Base-by-base conservation (phyloP, 2,888 invertebrate genomes). In the Aromia moschata region DNA sequence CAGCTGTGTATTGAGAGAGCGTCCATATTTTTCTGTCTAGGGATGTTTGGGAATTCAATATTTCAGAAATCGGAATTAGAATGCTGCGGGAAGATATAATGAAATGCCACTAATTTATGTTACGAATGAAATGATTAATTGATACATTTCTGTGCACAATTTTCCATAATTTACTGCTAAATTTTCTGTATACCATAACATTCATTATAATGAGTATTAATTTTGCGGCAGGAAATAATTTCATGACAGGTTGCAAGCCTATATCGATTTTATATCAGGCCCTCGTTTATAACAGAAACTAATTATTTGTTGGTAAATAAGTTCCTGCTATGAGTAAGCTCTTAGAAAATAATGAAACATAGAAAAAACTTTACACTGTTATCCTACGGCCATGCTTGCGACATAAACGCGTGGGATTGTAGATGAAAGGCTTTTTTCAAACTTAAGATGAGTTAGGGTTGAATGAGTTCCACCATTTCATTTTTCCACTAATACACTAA, bases 141-240 rank as follows among this genome's bases (percentile, higher is more conserved):
- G 46, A 16, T 46, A 46, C 31, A 15, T 46, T 46, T 46, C 36
- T 17, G 33, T 46, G 17, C 17, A 33, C 30, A 33, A 46, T 46
- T 46, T 33, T 46, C 46, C 18, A 33, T 46, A 46, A 46, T 46
- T 46, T 46, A 46, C 46, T 33, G 46, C n/a, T 46, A 46, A 46
- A 46, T 46, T 46, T 46, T 46, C 46, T 46, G 46, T 33, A 46
- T 46, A 33, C 33, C 46, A 46, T 31, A 46, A 46, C 30, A 46
- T 46, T 46, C 17, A 33, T 46, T 33, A 33, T 33, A 46, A 46
- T 46, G 46, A 46, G 33, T 33, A 46, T 46, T 46, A 46, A 46
- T 46, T 46, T 33, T 46, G 30, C 33, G 16, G 33, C 33, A 16
- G 46, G 46, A 46, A 46, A 33, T 15, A 46, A 46, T 36, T n/a